A percentile compares a stretch with the other conserved stretches of the same genome.
Evolutionary conservation across 2,113 vertebrate genomes (phyloP).

Genomic region (Microcebus jonahi): DNA sequence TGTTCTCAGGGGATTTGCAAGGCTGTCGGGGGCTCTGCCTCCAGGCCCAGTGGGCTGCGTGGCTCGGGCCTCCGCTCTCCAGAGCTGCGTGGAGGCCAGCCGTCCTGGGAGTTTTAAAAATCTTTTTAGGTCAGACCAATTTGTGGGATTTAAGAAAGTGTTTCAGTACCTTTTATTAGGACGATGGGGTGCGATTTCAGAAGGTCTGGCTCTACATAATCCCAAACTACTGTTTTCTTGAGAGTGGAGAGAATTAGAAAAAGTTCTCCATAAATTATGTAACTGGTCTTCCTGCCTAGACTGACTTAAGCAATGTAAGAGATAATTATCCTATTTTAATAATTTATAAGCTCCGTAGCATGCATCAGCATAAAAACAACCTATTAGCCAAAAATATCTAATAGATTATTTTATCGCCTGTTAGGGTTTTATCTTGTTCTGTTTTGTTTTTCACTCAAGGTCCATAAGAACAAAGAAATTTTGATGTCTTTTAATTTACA

Average conservation of each 20-base stretch:
- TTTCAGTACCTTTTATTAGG: not conserved
- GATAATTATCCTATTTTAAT: slow-evolving; percentile 47
- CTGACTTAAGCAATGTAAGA: slow-evolving; percentile 24
- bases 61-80: not conserved
- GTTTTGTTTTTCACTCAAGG: slow-evolving; percentile 38
- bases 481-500: not conserved
- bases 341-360: slow-evolving; percentile 42
- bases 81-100: not conserved
- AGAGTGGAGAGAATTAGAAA: slow-evolving; percentile 42
- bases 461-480: slow-evolving; percentile 6
- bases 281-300: not conserved
- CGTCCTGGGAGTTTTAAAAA: not conserved
- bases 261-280: slow-evolving; percentile 34
- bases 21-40: not conserved
- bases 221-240: not conserved
- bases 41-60: not conserved
- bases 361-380: slow-evolving; percentile 55
- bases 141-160: not conserved
- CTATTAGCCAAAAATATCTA: slow-evolving; percentile 55
- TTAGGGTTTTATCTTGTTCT: slow-evolving; percentile 44
- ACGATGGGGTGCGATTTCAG: not conserved
- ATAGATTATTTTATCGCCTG: slow-evolving; percentile 14
- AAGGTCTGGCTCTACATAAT: slow-evolving; percentile 35
- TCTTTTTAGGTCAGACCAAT: slow-evolving; percentile 6
- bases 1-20: not conserved